These are phyloP conservation scores for Eupithecia inturbata DNA, from an alignment of 2,888 invertebrate species.

Conservation along the genomic window DNA sequence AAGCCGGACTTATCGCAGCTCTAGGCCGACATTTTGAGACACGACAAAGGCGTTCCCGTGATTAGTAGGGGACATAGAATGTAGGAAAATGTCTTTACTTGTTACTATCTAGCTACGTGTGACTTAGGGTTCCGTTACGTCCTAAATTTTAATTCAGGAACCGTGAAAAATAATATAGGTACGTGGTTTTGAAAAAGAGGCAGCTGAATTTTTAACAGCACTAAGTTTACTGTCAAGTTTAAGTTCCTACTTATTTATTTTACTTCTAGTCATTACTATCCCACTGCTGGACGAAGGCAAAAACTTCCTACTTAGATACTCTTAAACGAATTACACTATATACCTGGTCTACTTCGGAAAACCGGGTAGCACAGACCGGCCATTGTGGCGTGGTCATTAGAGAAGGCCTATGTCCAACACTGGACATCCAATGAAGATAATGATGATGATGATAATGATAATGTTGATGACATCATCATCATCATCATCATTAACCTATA, in stretches of 20 bases:
- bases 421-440: background rate
- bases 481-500: too few relatives aligned
- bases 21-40: background rate
- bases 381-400: background rate
- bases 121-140: background rate
- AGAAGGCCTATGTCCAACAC: background rate
- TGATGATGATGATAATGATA: too few relatives aligned
- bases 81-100: background rate
- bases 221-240: background rate
- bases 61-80: background rate
- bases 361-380: too few relatives aligned
- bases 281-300: too few relatives aligned
- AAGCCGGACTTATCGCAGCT: too few relatives aligned
- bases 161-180: background rate
- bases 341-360: background rate
- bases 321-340: background rate
- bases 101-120: background rate
- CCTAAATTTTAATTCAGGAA: background rate
- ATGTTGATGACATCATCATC: too few relatives aligned
- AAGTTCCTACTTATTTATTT: too few relatives aligned
- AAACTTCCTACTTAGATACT: too few relatives aligned
- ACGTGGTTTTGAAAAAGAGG: background rate
- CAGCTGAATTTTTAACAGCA: background rate
- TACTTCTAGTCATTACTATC: too few relatives aligned
- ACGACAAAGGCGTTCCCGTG: conserved; percentile 1